Conservation (phyloP, 2,113 vertebrate genomes). For the Isurus oxyrinchus region DNA sequence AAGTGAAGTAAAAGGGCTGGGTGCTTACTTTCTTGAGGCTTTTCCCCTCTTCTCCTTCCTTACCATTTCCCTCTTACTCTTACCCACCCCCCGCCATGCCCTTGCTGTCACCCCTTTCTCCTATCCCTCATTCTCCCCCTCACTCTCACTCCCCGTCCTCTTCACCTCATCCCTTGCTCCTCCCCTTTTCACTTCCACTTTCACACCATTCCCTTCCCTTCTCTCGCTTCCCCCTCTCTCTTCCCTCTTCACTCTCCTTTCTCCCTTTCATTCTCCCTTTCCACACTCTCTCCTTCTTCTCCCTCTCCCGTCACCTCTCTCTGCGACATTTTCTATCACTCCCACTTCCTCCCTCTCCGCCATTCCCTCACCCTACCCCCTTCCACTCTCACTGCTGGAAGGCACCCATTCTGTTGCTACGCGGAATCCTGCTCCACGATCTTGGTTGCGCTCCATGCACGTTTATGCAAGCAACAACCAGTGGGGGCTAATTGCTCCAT, state of each 20-base stretch:
- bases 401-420: not conserved
- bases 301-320: constrained; percentile 37
- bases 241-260: not conserved
- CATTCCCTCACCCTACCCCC: not conserved
- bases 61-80: not conserved
- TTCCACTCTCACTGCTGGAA: not conserved
- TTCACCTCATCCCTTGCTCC: not conserved
- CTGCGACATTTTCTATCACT: constrained; percentile 20
- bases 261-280: not conserved
- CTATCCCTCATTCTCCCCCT: not conserved
- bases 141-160: not conserved
- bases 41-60: not conserved
- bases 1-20: not conserved
- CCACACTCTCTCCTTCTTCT: not conserved
- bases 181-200: constrained; percentile 40
- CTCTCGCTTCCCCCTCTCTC: not conserved
- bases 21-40: not conserved
- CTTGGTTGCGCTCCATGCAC: not conserved
- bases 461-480: too few species aligned
- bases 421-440: not conserved
- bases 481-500: not conserved
- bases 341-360: not conserved
- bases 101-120: not conserved
- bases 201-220: constrained; percentile 22
- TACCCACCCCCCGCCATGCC: not conserved